Evolutionary conservation across 2,797 vertebrate species (phyloP).

Genomic region (Aeoliscus strigatus): DNA sequence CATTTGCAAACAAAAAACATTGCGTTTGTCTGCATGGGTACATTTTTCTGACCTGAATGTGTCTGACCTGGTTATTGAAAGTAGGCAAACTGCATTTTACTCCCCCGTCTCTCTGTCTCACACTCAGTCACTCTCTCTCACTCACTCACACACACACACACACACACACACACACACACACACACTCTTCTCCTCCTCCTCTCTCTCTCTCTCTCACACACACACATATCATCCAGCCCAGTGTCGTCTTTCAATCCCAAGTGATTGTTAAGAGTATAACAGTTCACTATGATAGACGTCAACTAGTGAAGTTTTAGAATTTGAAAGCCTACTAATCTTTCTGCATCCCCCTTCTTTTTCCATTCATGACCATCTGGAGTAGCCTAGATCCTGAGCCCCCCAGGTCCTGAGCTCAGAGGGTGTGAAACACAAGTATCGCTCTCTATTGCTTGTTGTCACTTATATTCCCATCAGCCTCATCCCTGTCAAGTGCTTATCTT

Average conservation of each 20-base stretch:
- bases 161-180: too few relatives aligned
- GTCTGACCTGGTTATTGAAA: constrained; percentile 64
- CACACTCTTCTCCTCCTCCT: too few relatives aligned
- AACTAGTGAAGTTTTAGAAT: too few relatives aligned
- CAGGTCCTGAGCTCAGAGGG: constrained; percentile 17
- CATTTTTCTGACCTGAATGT: constrained; percentile 61
- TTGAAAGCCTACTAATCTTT: background rate
- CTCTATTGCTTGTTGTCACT: constrained; percentile 1
- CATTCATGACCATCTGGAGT: constrained; percentile 22
- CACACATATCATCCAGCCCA: too few relatives aligned
- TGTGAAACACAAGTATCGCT: constrained; percentile 13
- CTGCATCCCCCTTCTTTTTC: constrained; percentile 10
- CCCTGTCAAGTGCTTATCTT: too few relatives aligned
- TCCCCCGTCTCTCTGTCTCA: too few relatives aligned
- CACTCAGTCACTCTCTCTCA: constrained; percentile 10
- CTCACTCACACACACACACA: constrained; percentile 10
- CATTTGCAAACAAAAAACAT: constrained; percentile 19
- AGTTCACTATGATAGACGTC: too few relatives aligned
- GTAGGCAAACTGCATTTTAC: constrained; percentile 33
- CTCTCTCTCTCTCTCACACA: too few relatives aligned
- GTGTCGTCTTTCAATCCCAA: too few relatives aligned
- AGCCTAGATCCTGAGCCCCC: constrained; percentile 28
- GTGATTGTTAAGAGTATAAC: too few relatives aligned
- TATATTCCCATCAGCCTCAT: constrained; percentile 10
- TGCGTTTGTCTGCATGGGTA: constrained; percentile 38